These are phyloP conservation scores for Hylaea fasciaria DNA, from an alignment of 2,888 invertebrate species.

Conservation along the genomic window DNA sequence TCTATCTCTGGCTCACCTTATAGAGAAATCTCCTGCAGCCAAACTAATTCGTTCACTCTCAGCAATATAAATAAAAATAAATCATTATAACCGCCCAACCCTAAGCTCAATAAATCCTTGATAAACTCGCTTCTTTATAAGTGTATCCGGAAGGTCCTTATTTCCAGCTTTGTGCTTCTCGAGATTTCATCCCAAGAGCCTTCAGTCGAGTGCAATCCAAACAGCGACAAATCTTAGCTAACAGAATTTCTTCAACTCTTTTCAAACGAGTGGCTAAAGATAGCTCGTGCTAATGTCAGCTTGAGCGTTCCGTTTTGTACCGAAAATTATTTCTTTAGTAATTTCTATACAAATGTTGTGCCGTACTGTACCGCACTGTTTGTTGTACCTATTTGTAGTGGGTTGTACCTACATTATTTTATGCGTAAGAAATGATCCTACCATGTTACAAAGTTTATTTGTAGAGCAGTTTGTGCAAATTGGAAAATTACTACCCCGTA, in stretches of 20 bases:
- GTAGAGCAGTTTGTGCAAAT: too few species aligned
- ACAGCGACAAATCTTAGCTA: constrained; percentile 49
- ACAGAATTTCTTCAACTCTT: constrained; percentile 42
- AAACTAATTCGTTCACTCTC: too few species aligned
- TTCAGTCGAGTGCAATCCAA: constrained; percentile 50
- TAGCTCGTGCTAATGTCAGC: constrained; percentile 13
- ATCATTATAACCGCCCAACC: background rate
- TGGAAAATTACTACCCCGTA: background rate
- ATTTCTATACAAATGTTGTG: background rate
- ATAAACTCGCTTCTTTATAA: constrained; percentile 19
- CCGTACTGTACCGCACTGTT: too few species aligned
- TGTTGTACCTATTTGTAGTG: too few species aligned
- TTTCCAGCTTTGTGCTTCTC: constrained; percentile 44
- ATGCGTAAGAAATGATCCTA: too few species aligned
- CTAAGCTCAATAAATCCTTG: background rate
- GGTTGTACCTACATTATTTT: too few species aligned
- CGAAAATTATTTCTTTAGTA: background rate
- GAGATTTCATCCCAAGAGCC: constrained; percentile 45
- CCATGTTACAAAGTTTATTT: too few species aligned
- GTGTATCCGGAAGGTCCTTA: constrained; percentile 32
- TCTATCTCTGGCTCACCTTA: too few species aligned
- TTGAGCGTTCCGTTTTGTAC: constrained; percentile 16
- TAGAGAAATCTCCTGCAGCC: too few species aligned
- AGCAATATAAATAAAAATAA: background rate
- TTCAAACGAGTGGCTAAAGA: constrained; percentile 29